phyloP scores from a whole-genome alignment of 2,888 invertebrate species.

The Amblyteles armatorius region DNA sequence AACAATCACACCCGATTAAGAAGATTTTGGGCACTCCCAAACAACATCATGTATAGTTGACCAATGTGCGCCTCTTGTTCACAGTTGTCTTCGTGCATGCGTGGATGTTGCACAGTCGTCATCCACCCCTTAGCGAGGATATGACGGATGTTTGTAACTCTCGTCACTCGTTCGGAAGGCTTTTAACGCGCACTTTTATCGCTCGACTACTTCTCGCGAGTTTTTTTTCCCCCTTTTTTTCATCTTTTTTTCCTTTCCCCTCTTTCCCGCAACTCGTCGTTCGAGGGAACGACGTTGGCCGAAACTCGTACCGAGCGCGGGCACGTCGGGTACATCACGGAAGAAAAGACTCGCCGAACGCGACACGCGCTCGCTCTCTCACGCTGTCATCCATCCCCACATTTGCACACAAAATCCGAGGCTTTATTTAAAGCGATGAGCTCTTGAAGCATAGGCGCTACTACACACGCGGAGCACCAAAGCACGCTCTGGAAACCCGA shows the following conservation, averaged over 20 bases:
- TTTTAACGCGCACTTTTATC: conserved; percentile 44
- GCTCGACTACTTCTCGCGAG: conserved; percentile 18
- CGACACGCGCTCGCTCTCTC: not conserved
- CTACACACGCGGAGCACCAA: conserved; percentile 17
- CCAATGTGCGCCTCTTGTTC: not conserved
- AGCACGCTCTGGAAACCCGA: conserved; percentile 47
- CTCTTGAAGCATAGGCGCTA: conserved; percentile 19
- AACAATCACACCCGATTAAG: not conserved
- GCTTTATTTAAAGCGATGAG: conserved; percentile 47
- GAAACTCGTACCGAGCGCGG: not conserved
- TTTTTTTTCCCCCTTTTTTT: conserved; percentile 12
- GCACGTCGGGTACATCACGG: not conserved
- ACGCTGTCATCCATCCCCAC: not conserved
- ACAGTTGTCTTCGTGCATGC: not conserved
- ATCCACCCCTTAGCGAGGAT: not conserved
- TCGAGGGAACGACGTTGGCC: not conserved
- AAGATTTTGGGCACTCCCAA: not conserved
- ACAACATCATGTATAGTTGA: not conserved
- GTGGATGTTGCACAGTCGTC: not conserved
- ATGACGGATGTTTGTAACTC: conserved; percentile 48
- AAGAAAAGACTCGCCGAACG: conserved; percentile 2
- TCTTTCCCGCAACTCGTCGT: not conserved
- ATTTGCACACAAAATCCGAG: conserved; percentile 31
- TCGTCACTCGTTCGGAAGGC: conserved; percentile 42
- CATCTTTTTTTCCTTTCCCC: not conserved